A percentile compares a stretch with the other conserved stretches of the same genome.
phyloP scores from a whole-genome alignment of 2,888 invertebrate genomes.

The Chrysopilus asiliformis region DNA sequence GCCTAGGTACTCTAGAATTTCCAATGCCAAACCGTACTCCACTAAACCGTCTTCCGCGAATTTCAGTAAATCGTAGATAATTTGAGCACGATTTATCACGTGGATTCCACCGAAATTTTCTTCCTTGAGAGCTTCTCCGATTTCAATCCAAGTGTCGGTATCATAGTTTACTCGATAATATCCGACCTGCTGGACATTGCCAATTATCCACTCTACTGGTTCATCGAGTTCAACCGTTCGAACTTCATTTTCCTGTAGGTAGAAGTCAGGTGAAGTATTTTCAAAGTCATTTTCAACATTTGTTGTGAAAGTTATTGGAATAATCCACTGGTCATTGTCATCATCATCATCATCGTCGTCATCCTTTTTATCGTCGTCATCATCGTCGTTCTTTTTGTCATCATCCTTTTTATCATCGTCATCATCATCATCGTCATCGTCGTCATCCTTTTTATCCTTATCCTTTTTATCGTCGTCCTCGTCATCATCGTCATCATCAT shows the following conservation, averaged over 20 bases:
- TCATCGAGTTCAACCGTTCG: constrained; percentile 16
- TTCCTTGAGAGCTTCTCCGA: constrained; percentile 36
- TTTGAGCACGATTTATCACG: constrained; percentile 58
- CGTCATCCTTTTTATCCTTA: too few relatives aligned
- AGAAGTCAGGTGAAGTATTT: constrained; percentile 21
- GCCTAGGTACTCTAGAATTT: constrained; percentile 52
- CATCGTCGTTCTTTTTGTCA: too few relatives aligned
- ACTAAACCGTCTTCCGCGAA: constrained; percentile 53
- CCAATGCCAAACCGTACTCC: constrained; percentile 47
- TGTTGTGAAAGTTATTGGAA: constrained; percentile 28
- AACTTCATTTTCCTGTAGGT: too few relatives aligned
- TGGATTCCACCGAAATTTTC: constrained; percentile 40
- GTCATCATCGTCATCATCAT: not conserved
- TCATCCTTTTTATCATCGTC: too few relatives aligned
- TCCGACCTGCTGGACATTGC: constrained; percentile 48
- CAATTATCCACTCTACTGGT: constrained; percentile 40
- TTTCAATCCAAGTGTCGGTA: constrained; percentile 41
- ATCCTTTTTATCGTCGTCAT: too few relatives aligned
- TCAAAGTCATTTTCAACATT: constrained; percentile 20
- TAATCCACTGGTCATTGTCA: constrained; percentile 14
- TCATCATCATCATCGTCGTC: too few relatives aligned
- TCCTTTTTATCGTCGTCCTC: too few relatives aligned
- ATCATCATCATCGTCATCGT: too few relatives aligned
- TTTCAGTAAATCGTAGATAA: constrained; percentile 66
- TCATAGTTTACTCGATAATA: constrained; percentile 58